These are phyloP conservation scores for Julus scandinavius DNA, from an alignment of 2,888 invertebrate species.

Conservation along the genomic window DNA sequence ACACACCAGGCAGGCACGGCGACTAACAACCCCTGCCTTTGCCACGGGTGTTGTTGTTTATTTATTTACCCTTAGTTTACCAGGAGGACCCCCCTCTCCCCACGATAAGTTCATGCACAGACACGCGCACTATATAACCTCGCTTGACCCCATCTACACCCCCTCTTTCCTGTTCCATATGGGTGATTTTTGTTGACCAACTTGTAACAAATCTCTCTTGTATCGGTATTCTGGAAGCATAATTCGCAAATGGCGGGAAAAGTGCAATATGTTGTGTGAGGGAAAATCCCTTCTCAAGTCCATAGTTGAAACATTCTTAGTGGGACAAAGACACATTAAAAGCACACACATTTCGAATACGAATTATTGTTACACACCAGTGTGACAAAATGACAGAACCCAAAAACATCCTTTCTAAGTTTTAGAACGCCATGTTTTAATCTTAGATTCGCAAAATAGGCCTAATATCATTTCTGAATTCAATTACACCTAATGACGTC, in stretches of 20 bases:
- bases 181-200: not conserved
- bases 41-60: slow-evolving; percentile 33
- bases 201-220: not conserved
- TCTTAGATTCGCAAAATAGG: too few species aligned
- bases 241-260: too few species aligned
- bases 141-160: not conserved
- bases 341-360: too few species aligned
- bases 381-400: too few species aligned
- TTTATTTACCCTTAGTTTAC: not conserved
- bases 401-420: too few species aligned
- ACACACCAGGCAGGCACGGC: not conserved
- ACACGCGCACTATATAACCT: not conserved
- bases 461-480: not conserved
- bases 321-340: too few species aligned
- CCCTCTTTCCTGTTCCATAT: slow-evolving; percentile 26
- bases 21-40: slow-evolving; percentile 33
- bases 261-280: too few species aligned
- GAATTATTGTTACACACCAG: too few species aligned
- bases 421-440: too few species aligned
- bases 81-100: not conserved
- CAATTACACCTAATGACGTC: not conserved
- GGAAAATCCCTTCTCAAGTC: too few species aligned
- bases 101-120: not conserved
- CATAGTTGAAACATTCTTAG: too few species aligned
- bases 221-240: too few species aligned